Evolutionary conservation across 2,888 invertebrate genomes (phyloP).

Genomic region (Idaea straminata): DNA sequence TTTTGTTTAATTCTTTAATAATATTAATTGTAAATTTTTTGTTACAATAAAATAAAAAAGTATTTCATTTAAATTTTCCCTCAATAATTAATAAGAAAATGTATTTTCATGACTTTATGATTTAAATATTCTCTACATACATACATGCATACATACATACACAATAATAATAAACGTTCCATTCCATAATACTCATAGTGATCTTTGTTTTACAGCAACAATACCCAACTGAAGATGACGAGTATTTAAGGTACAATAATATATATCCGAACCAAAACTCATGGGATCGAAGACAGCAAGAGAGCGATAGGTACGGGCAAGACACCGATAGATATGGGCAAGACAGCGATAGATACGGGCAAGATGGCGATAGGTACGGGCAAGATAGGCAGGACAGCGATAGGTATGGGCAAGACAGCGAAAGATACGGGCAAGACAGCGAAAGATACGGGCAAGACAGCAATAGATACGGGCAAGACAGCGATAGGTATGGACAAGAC

Average conservation of each 20-base stretch:
- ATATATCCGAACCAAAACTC: constrained; percentile 6
- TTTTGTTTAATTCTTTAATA: no score
- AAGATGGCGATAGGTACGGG: neutral
- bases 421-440: neutral
- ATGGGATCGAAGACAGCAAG: neutral
- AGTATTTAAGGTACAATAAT: constrained; percentile 11
- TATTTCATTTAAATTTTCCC: no score
- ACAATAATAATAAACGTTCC: no score
- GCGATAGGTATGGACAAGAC: constrained; percentile 2
- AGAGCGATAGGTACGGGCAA: neutral
- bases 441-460: neutral
- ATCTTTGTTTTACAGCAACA: constrained; percentile 13
- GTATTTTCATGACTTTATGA: no score
- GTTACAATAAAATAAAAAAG: no score
- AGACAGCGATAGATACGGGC: neutral
- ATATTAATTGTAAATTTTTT: no score
- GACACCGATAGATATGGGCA: neutral
- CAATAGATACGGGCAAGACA: constrained; percentile 2
- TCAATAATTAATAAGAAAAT: no score
- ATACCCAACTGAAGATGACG: constrained; percentile 4
- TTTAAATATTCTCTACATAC: no score
- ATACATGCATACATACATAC: no score
- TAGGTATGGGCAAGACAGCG: neutral
- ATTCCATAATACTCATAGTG: neutral
- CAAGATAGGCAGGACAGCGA: neutral